Conservation (phyloP, 2,113 vertebrate genomes). For the Euleptes europaea region DNA sequence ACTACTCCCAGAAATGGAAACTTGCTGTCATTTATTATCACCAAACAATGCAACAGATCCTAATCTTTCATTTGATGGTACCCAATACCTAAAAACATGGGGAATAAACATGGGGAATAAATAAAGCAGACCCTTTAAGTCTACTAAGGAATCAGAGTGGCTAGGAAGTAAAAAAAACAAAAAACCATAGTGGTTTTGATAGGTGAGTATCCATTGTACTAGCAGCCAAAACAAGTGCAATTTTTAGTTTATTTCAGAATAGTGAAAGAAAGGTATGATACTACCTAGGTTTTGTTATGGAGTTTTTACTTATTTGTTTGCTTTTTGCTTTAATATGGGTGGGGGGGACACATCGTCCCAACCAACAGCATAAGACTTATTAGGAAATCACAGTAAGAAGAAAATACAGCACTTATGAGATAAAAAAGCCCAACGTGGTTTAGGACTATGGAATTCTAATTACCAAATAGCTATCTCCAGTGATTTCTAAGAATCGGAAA, state of each 20-base stretch:
- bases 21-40: neutral
- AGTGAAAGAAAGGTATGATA: neutral
- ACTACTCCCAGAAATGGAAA: neutral
- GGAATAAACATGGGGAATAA: neutral
- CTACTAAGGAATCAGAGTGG: neutral
- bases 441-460: neutral
- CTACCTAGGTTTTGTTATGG: neutral
- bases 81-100: neutral
- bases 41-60: neutral
- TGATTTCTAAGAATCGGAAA: neutral
- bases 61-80: neutral
- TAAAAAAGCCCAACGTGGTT: neutral
- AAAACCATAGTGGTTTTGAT: neutral
- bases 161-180: too few relatives aligned
- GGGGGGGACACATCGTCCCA: neutral
- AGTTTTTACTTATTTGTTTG: neutral
- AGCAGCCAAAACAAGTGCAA: neutral
- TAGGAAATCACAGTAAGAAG: neutral
- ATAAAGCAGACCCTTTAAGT: neutral
- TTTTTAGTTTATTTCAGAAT: neutral
- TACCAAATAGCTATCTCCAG: neutral
- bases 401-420: neutral
- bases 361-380: neutral
- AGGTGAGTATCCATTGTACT: neutral
- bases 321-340: neutral